Evolutionary conservation across 1,140 invertebrate genomes (phyloP).

Genomic region (Lepidurus couesii): DNA sequence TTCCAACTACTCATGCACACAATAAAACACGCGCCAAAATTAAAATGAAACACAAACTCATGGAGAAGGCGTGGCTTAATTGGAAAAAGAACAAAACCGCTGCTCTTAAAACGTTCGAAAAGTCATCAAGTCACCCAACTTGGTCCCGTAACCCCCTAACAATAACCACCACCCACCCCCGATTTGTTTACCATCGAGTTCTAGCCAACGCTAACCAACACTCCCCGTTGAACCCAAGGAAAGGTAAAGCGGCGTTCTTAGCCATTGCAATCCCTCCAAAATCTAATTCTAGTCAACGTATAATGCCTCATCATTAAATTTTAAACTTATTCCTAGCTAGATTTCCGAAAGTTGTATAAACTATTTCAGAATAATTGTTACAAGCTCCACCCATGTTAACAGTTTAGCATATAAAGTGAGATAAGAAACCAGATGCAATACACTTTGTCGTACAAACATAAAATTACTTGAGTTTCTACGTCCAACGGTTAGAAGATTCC

Average conservation of each 20-base stretch:
- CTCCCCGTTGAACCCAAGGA: background rate
- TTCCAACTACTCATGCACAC: background rate
- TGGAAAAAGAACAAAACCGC: conserved; percentile 1
- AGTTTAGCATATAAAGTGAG: background rate
- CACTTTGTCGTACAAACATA: background rate
- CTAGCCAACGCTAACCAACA: background rate
- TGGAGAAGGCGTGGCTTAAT: conserved; percentile 4
- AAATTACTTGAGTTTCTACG: background rate
- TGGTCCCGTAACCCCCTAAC: background rate
- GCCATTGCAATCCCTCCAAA: conserved; percentile 13
- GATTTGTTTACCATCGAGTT: conserved; percentile 10
- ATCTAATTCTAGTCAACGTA: conserved; percentile 5
- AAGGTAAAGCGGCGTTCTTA: background rate
- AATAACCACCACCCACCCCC: background rate
- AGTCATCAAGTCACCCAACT: background rate
- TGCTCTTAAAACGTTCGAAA: background rate
- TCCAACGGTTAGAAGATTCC: conserved; percentile 29
- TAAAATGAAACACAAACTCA: background rate
- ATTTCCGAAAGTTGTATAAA: background rate
- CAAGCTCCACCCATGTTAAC: background rate
- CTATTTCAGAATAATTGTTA: background rate
- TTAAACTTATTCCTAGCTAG: background rate
- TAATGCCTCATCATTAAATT: background rate
- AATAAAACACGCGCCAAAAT: background rate
- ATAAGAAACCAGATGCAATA: conserved; percentile 5